Evolutionary conservation across 2,888 invertebrate species (phyloP), one percentile per base, ranked within the genome.

Genomic region (Caenorhabditis sp.): DNA sequence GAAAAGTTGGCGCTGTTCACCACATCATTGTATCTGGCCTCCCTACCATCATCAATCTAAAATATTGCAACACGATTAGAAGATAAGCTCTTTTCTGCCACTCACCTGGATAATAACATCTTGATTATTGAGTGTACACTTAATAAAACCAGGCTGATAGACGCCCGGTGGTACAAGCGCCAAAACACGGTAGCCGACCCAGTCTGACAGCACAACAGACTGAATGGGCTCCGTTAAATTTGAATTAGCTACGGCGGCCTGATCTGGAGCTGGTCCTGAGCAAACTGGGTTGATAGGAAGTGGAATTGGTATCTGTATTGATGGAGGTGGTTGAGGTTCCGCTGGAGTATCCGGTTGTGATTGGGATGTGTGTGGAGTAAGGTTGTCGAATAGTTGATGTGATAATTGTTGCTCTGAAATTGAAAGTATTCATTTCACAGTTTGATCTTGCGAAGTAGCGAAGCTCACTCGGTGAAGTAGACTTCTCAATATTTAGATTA

Each of bases 101-200:
- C 50, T 22, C 52, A 83, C 82, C 55, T 72, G 56, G 43, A 85
- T 53, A 46, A 77, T 35, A 37, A 85, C 62, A 63, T 83, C 77
- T 15, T 76, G 58, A 52, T 76, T 66, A 17, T 81, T 61, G 9
- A 50, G 26, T 20, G 78, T 78, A 8, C 48, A 41, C 43, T 75
- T 79, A 32, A 85, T 68, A 46, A 32, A 65, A 43, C 84, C 85
- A 59, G 82, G 72, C 13, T 61, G 72, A 68, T 78, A 85, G 32
- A 65, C 55, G 43, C 74, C 76, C 37, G 78, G 65, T 37, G 84
- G 79, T 37, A 79, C 73, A 48, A 80, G 66, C 58, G 81, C 83
- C 63, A 84, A 66, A n/a, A 85, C 82, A 9, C 85, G 79, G 41
- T 78, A 39, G 7, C 81, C 83, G 20, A 75, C 41, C 85, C 85